Evolutionary conservation across 2,888 invertebrate genomes (phyloP), one percentile per base, ranked within the genome.

Genomic region (Aleiodes testaceus): DNA sequence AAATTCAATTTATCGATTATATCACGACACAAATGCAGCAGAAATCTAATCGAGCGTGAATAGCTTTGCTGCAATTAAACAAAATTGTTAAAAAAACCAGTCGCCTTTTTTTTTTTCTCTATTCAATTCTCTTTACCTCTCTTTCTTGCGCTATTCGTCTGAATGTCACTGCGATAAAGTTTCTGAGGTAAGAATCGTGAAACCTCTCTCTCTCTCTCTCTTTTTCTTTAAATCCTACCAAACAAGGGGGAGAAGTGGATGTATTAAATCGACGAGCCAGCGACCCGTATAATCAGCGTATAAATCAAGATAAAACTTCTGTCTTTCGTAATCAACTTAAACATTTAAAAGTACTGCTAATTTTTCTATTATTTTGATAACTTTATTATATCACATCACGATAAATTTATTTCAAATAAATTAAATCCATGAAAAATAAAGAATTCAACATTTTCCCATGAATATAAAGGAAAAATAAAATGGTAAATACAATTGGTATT

Each of bases 231-330:
- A 49, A 30, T 16, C 61, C 36, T 12, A 16, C 22, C 22, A 53
- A n/a, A 22, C 26, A 53, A 14, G 26, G 30, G 26, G 53, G 26
- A 30, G 22, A 26, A 5, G n/a, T 22, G 53, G 59, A 50, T 16
- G 61, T 69, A 68, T 68, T 68, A 59, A 68, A 68, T 68, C 59
- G 68, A 61, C 68, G 59, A 68, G 59, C 30, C 59, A 59, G 68
- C 59, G 59, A 68, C 55, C 68, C 59, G 68, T 50, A 64, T 64
- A 69, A 69, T 69, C 64, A 53, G 22, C 69, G 44, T 44, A 69
- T 69, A 69, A 69, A 69, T 69, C 69, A 69, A 63, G 69, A 69
- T 64, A 64, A 69, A 59, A n/a, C n/a, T 22, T 44, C 63, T 50
- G 52, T 69, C 64, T 64, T 63, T 69, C 44, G 22, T 50, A 69